Evolutionary conservation across 2,113 vertebrate genomes (phyloP), one percentile per base, ranked within the genome.

Genomic region (Sinocyclocheilus maitianheensis): DNA sequence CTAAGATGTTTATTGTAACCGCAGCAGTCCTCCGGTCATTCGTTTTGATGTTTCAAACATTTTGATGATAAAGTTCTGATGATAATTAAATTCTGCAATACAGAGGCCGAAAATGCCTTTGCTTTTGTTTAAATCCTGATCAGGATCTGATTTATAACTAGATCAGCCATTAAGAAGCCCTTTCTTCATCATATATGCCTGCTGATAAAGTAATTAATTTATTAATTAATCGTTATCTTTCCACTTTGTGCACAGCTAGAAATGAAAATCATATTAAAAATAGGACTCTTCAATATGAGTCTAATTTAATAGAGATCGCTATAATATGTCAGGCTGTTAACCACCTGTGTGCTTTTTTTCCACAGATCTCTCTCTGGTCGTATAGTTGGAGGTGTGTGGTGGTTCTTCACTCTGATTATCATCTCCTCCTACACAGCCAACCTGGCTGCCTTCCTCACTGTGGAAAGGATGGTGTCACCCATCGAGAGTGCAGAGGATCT

Each of bases 391-490:
- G 97, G 97, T 0, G 97, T 97, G 90, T 97, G 97, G 97, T 97
- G 97, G 97, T 97, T 97, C 94, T 97, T 97, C 93, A 97, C 97
- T 80, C 94, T 99, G 93, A 99, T 99, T 94, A 99, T 99, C 95
- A 99, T 99, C 92, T 99, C 98, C 53, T 99, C 98, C 48, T 99
- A 99, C 89, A 99, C 98, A 82, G 98, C 98, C 92, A 99, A 99
- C 93, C 95, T 99, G 92, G 98, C 98, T 10, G 98, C 98, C 89
- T 99, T 99, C 95, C 96, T 99, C 90, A 99, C 98, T 0, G 98
- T 99, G 87, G 98, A 99, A 92, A 96, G 98, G 90, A 99, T 99
- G 98, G 98, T 97, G 86, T 97, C 97, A 6, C 97, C 97, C 87
- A 97, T 97, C 0, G 97, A 97, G 92, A 97, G 97, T n/a, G 96